Conservation (phyloP, 1,140 invertebrate genomes). For the Drosophila saltans region DNA sequence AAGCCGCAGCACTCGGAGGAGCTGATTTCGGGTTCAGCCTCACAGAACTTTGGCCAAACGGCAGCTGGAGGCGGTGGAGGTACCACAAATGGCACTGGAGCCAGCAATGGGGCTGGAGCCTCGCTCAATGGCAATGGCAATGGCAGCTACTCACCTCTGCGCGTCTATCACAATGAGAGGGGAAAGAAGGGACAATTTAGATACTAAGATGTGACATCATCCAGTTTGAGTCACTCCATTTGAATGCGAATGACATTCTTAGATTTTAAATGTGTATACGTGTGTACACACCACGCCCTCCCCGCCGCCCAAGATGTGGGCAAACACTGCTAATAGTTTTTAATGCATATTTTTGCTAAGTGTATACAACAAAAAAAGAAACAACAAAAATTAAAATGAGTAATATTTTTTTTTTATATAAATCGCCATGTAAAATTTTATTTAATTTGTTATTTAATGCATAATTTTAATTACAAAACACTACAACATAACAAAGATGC, state of each 20-base stretch:
- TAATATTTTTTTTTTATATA: conserved; percentile 36
- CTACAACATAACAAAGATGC: neutral
- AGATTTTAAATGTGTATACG: conserved; percentile 57
- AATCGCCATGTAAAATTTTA: conserved; percentile 64
- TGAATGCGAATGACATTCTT: conserved; percentile 37
- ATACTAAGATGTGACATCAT: conserved; percentile 85
- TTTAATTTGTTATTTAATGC: conserved; percentile 80
- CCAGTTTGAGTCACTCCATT: conserved; percentile 1
- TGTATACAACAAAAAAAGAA: conserved; percentile 63
- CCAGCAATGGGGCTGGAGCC: conserved; percentile 55
- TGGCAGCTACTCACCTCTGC: conserved; percentile 89
- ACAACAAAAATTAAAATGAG: conserved; percentile 10
- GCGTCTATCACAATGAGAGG: conserved; percentile 90
- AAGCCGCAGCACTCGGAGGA: conserved; percentile 85
- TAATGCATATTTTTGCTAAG: conserved; percentile 76
- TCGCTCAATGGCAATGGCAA: conserved; percentile 60
- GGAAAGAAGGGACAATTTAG: conserved; percentile 91
- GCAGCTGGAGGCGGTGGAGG: conserved; percentile 49
- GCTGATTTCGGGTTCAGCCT: conserved; percentile 83
- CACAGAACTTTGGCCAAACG: conserved; percentile 82
- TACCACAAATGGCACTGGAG: conserved; percentile 45
- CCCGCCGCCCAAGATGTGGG: conserved; percentile 34
- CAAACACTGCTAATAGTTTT: conserved; percentile 62
- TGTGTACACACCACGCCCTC: conserved; percentile 40
- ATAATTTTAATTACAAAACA: conserved; percentile 67